These are phyloP conservation scores for Pluvianellus socialis DNA, from an alignment of 2,113 vertebrate genomes.

Conservation along the genomic window DNA sequence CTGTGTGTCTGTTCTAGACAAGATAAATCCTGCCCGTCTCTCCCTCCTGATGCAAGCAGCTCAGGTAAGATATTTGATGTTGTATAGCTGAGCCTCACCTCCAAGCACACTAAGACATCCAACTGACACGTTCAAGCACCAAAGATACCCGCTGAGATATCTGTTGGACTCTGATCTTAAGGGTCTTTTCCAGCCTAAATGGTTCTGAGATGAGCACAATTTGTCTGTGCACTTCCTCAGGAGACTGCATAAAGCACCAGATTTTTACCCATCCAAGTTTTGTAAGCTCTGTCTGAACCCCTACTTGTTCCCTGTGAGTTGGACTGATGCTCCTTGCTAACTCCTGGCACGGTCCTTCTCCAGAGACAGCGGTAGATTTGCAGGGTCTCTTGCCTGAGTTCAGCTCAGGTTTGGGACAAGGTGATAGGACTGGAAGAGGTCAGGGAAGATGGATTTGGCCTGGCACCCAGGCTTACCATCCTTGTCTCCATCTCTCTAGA, in stretches of 20 bases:
- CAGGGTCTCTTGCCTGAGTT: not conserved
- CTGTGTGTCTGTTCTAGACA: not conserved
- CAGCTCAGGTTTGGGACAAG: not conserved
- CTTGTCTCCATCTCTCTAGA: not conserved
- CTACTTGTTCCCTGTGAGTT: not conserved
- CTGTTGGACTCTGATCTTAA: not conserved
- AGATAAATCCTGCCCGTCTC: not conserved
- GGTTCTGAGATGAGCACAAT: not conserved
- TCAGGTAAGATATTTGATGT: not conserved
- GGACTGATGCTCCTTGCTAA: not conserved
- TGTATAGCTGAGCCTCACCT: not conserved
- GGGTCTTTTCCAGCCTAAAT: not conserved
- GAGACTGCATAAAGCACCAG: not conserved
- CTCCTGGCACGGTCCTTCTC: not conserved
- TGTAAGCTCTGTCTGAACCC: not conserved
- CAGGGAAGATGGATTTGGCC: not conserved
- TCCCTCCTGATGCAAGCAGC: not conserved
- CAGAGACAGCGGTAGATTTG: not conserved
- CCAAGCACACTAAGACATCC: not conserved
- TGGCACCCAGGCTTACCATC: not conserved
- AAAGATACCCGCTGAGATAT: not conserved
- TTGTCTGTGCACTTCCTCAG: not conserved
- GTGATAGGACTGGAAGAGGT: not conserved
- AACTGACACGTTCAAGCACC: not conserved
- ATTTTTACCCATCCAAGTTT: not conserved